These are phyloP conservation scores for Glandiceps talaboti DNA, from an alignment of 53 echinoderm and acorn worm genomes.

Conservation along the genomic window DNA sequence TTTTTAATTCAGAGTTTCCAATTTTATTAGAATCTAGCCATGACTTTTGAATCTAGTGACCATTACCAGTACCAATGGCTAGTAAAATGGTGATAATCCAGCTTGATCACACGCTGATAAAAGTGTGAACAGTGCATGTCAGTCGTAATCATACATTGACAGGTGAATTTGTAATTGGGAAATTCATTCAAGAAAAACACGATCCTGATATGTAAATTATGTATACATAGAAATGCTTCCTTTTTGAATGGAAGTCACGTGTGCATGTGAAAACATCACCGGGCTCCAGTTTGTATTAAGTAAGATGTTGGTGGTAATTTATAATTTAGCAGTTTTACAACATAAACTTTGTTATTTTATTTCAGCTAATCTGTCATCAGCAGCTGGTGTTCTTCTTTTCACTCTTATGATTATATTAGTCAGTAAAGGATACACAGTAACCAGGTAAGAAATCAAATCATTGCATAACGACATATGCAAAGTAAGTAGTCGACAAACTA, in stretches of 20 bases:
- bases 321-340: neutral
- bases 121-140: too few relatives aligned
- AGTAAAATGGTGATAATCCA: neutral
- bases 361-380: conserved; percentile 45
- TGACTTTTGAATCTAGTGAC: too few relatives aligned
- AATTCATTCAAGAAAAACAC: too few relatives aligned
- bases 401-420: conserved; percentile 74
- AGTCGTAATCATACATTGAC: too few relatives aligned
- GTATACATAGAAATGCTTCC: too few relatives aligned
- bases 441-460: conserved; percentile 39
- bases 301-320: too few relatives aligned
- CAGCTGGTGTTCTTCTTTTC: conserved; percentile 54
- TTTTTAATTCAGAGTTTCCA: too few relatives aligned
- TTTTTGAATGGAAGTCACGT: neutral
- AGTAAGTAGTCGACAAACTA: neutral
- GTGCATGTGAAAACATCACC: neutral
- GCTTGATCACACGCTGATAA: too few relatives aligned
- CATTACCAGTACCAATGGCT: too few relatives aligned
- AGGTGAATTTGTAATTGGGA: too few relatives aligned
- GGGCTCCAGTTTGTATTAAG: neutral
- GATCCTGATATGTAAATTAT: too few relatives aligned
- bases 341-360: neutral
- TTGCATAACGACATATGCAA: neutral
- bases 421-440: conserved; percentile 91
- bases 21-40: too few relatives aligned